Conservation (phyloP, 2,888 invertebrate genomes). For the Scelioninae gen. 1 region DNA sequence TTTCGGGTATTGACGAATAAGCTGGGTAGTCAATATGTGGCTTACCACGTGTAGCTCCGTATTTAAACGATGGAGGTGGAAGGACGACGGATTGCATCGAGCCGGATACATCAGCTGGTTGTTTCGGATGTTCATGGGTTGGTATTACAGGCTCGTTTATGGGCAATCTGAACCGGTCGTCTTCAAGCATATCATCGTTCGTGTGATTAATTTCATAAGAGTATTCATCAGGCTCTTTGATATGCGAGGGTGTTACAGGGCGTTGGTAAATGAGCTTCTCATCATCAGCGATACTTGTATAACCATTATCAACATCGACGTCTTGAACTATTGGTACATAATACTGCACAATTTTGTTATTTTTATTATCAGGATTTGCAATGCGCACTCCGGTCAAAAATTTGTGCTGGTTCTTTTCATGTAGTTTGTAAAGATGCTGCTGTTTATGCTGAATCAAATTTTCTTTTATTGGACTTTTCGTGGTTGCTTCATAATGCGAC, state of each 20-base stretch:
- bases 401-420: slow-evolving; percentile 63
- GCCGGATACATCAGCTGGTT: slow-evolving; percentile 64
- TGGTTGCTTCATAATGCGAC: too few species aligned
- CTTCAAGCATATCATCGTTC: slow-evolving; percentile 73
- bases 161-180: slow-evolving; percentile 72
- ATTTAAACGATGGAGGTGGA: slow-evolving; percentile 76
- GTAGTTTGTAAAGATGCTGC: slow-evolving; percentile 60
- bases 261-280: slow-evolving; percentile 64
- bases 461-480: slow-evolving; percentile 70
- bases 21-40: slow-evolving; percentile 93
- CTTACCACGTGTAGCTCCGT: slow-evolving; percentile 85
- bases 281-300: background rate
- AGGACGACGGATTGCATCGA: slow-evolving; percentile 69
- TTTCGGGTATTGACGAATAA: slow-evolving; percentile 90
- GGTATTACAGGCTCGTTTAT: slow-evolving; percentile 73
- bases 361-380: slow-evolving; percentile 47
- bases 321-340: slow-evolving; percentile 78
- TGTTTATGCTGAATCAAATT: background rate
- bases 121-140: slow-evolving; percentile 69
- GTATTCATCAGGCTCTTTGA: slow-evolving; percentile 69
- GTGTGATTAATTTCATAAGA: slow-evolving; percentile 76
- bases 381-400: slow-evolving; percentile 42
- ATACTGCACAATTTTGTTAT: slow-evolving; percentile 77
- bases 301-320: slow-evolving; percentile 66
- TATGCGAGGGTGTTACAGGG: slow-evolving; percentile 55